A percentile compares a stretch with the other conserved stretches of the same genome.
These are phyloP conservation scores for Drosophila anceps DNA, from an alignment of 2,888 invertebrate species.

Conservation along the genomic window DNA sequence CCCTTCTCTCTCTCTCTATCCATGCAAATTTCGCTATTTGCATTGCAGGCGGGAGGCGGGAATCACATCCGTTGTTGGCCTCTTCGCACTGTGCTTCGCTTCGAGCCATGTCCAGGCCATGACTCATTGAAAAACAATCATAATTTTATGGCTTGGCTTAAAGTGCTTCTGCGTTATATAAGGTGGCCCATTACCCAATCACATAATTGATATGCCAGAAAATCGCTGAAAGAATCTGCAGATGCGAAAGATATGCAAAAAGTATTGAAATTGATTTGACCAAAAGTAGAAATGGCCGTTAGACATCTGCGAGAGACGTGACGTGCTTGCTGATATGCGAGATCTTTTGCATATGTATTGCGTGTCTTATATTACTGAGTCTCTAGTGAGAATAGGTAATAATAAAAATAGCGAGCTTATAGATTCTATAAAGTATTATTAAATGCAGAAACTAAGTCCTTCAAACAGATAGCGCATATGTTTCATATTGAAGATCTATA, in stretches of 20 bases:
- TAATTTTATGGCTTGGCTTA: conserved; percentile 29
- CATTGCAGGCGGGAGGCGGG: background rate
- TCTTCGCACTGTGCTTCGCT: background rate
- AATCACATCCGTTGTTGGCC: background rate
- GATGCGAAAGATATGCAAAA: background rate
- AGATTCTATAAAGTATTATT: no score
- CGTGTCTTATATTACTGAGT: no score
- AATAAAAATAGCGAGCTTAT: no score
- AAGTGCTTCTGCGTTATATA: conserved; percentile 21
- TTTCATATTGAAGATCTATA: no score
- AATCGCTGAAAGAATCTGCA: background rate
- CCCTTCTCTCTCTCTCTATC: background rate
- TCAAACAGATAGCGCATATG: no score
- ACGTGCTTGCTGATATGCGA: no score
- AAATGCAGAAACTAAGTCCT: no score
- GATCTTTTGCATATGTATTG: no score
- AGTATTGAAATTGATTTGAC: background rate
- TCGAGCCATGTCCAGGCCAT: conserved; percentile 22
- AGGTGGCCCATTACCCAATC: conserved; percentile 18
- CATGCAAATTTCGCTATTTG: conserved; percentile 13
- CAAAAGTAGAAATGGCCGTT: background rate
- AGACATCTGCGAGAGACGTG: background rate
- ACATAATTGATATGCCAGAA: conserved; percentile 19
- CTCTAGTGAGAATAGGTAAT: no score
- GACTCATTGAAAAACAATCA: conserved; percentile 47